Conservation (phyloP, 30 jellyfish, hydroid and myxozoan genomes). For the Aurelia sp. region DNA sequence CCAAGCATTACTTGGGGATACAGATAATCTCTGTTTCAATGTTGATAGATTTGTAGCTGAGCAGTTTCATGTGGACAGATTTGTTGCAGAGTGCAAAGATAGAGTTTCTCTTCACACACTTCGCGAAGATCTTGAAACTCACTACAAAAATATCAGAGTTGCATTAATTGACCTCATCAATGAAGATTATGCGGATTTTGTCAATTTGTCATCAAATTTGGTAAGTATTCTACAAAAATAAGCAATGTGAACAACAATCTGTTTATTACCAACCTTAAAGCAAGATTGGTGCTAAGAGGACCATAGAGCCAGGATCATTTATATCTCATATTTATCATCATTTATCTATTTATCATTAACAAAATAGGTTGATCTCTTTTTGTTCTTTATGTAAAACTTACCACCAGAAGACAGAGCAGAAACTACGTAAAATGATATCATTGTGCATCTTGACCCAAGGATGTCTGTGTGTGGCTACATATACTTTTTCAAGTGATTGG, state of each 20-base stretch:
- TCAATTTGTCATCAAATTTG: constrained; percentile 88
- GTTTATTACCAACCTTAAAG: neutral
- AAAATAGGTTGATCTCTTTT: too few relatives aligned
- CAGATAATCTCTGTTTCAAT: constrained; percentile 70
- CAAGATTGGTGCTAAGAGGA: neutral
- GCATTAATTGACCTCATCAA: constrained; percentile 91
- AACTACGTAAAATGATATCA: too few relatives aligned
- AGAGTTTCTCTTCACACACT: constrained; percentile 76
- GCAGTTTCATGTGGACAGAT: constrained; percentile 84
- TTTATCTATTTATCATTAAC: too few relatives aligned
- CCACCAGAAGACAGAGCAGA: too few relatives aligned
- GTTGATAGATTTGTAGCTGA: constrained; percentile 69
- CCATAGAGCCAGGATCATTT: too few relatives aligned
- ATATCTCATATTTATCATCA: too few relatives aligned
- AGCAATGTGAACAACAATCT: neutral
- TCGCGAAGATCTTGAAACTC: constrained; percentile 89
- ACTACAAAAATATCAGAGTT: constrained; percentile 87
- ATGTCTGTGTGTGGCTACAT: too few relatives aligned
- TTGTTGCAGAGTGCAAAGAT: constrained; percentile 88
- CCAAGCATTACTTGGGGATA: constrained; percentile 8
- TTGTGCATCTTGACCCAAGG: too few relatives aligned
- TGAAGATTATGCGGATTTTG: constrained; percentile 96
- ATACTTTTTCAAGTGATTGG: too few relatives aligned
- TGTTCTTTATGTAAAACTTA: too few relatives aligned
- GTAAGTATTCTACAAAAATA: constrained; percentile 28